Evolutionary conservation across 2,888 invertebrate species (phyloP).

Genomic region (Ochlodes sylvanus): DNA sequence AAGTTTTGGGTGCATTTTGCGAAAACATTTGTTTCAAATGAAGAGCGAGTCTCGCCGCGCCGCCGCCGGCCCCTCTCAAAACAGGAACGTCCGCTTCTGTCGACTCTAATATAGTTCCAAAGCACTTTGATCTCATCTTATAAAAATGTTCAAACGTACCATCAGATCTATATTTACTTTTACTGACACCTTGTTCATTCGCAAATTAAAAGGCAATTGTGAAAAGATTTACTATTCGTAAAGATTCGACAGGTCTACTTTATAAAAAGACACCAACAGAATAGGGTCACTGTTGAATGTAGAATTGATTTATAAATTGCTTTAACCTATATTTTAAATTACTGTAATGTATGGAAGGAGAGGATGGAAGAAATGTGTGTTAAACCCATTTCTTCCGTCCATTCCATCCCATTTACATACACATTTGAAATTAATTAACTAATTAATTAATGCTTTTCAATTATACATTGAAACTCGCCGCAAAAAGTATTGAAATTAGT

Average conservation of each 20-base stretch:
- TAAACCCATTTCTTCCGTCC: no score
- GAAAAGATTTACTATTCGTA: background rate
- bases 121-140: conserved; percentile 72
- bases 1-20: conserved; percentile 55
- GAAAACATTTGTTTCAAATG: conserved; percentile 67
- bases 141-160: conserved; percentile 54
- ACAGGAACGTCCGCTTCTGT: conserved; percentile 56
- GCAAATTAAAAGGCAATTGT: conserved; percentile 18
- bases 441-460: background rate
- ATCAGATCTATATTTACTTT: conserved; percentile 46
- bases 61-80: conserved; percentile 49
- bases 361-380: no score
- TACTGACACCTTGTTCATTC: conserved; percentile 18
- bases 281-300: no score
- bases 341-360: background rate
- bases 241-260: background rate
- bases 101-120: conserved; percentile 68
- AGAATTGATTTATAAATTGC: background rate
- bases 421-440: no score
- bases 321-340: background rate
- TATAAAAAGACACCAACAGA: background rate
- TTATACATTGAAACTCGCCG: background rate
- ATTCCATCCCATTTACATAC: no score
- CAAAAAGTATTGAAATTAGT: background rate
- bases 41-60: conserved; percentile 46